Evolutionary conservation across 1,140 invertebrate species (phyloP), one percentile per base, ranked within the genome.

Genomic region (Drosophila orosa): DNA sequence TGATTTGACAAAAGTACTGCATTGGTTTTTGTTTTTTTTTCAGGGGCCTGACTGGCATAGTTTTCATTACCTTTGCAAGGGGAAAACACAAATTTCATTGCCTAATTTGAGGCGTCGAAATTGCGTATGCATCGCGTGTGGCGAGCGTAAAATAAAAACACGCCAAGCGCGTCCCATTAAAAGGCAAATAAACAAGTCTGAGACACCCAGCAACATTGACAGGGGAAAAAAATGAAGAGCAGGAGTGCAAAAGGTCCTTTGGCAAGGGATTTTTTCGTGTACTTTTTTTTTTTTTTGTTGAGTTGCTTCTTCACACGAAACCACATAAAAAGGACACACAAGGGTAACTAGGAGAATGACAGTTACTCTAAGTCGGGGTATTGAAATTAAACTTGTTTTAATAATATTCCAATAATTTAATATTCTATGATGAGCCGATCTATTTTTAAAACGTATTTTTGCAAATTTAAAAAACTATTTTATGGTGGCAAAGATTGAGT

Each of bases 121-220:
- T 87, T 89, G 78, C 67, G 80, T 84, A 84, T 89, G 84, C 80
- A 61, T 33, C 63, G 65, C 84, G 61, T 89, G 84, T 78, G 74
- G 40, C 60, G 54, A 45, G 73, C 68, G 42, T 75, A 72, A 74
- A 80, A 69, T 82, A 68, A 68, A 71, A 37, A 48, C 65, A 71
- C 52, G 42, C 50, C 63, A 61, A 74, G 78, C 60, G 72, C 50
- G 54, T 25, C 40, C 73, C 74, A 76, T 76, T 75, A 87, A 82
- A 80, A 76, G 33, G 13, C 60, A 83, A 84, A 83, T 73, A 74
- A 79, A 79, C 68, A 82, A 78, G 59, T 56, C 22, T 27, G 33
- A 56, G 62, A 62, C 61, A 58, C 31, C 40, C 47, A 54, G 65
- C 29, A 39, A 69, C 31, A 39, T 57, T 47, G 63, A 42, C 67